phyloP scores from a whole-genome alignment of 1,140 invertebrate genomes.

The fruit fly (Drosophila melanogaster) region Release_6_plus_ISO1_MT NT_033777.3:9365001-9365500 shows the following conservation, averaged over 20 bases:
- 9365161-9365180: conserved; percentile 1
- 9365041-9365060: neutral
- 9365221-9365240: conserved; percentile 59
- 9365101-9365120: conserved; percentile 39
- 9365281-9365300: conserved; percentile 63
- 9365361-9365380: conserved; percentile 56
- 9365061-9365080: conserved; percentile 1
- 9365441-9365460: conserved; percentile 30
- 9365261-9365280: conserved; percentile 66
- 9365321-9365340: conserved; percentile 69
- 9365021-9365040: no score
- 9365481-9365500: conserved; percentile 27
- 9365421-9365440: conserved; percentile 12
- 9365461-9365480: conserved; percentile 45
- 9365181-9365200: conserved; percentile 38
- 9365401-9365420: conserved; percentile 50
- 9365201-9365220: conserved; percentile 22
- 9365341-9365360: conserved; percentile 46
- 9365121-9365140: neutral
- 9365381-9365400: conserved; percentile 17
- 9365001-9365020: no score
- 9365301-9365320: conserved; percentile 53
- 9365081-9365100: conserved; percentile 1
- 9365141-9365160: conserved; percentile 14
- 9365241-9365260: conserved; percentile 19